These are phyloP conservation scores for Struthio camelus DNA, from an alignment of 2,113 vertebrate species.

Conservation along the genomic window DNA sequence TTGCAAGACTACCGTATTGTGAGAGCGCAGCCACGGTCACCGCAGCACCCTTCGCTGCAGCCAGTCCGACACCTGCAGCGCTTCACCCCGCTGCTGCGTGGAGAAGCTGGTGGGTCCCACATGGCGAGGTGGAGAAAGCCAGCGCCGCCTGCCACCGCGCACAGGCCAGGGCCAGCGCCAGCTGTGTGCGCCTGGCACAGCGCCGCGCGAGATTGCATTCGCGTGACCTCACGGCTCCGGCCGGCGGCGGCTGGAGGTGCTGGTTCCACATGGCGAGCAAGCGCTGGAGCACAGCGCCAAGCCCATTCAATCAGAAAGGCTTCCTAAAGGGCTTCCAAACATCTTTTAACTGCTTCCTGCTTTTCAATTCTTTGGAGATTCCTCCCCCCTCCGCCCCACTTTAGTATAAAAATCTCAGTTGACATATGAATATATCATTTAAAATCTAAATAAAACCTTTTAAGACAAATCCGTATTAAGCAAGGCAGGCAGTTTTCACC, in stretches of 20 bases:
- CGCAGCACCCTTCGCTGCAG: background rate
- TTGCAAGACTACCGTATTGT: fast-evolving
- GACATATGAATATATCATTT: background rate
- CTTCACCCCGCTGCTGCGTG: background rate
- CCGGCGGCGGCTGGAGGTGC: background rate
- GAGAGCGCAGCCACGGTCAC: background rate
- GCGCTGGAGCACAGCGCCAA: conserved; percentile 43
- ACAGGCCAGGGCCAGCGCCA: background rate
- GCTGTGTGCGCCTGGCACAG: background rate
- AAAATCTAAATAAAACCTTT: background rate
- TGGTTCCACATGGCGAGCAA: conserved; percentile 10
- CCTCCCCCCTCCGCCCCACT: no score
- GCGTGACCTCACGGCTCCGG: background rate
- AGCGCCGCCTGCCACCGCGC: background rate
- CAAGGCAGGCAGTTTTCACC: background rate
- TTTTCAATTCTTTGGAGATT: background rate
- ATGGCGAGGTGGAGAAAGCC: background rate
- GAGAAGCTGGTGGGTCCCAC: background rate
- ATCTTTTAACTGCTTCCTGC: conserved; percentile 50
- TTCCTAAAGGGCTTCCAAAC: conserved; percentile 50
- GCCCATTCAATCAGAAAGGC: conserved; percentile 35
- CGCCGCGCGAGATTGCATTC: background rate
- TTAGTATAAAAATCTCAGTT: background rate
- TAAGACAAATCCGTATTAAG: background rate
- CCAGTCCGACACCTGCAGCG: background rate